These are phyloP conservation scores for Scaptomyza flava DNA, from an alignment of 2,888 invertebrate genomes.

Conservation along the genomic window DNA sequence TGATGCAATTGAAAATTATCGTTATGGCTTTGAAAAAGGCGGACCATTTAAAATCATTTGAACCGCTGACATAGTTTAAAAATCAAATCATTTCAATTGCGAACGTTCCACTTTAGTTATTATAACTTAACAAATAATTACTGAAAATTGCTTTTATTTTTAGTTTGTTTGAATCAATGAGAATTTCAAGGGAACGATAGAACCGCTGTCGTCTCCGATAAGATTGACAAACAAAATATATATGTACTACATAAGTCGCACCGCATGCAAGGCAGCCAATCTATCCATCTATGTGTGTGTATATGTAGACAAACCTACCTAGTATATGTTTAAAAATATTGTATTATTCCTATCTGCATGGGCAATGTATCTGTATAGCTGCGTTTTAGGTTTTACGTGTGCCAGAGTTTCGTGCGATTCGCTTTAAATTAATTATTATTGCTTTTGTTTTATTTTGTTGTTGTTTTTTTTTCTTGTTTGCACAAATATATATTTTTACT, in stretches of 20 bases:
- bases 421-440: constrained; percentile 51
- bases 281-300: constrained; percentile 20
- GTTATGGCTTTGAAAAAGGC: constrained; percentile 1
- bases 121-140: constrained; percentile 41
- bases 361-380: constrained; percentile 54
- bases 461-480: constrained; percentile 27
- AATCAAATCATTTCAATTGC: constrained; percentile 16
- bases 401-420: constrained; percentile 53
- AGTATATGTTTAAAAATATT: constrained; percentile 14
- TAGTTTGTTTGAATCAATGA: constrained; percentile 57
- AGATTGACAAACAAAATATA: constrained; percentile 67
- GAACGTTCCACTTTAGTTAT: constrained; percentile 43
- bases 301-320: constrained; percentile 8
- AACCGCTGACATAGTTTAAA: constrained; percentile 5
- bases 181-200: constrained; percentile 71
- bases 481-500: constrained; percentile 40
- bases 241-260: constrained; percentile 32
- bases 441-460: constrained; percentile 18
- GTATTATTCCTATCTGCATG: constrained; percentile 49
- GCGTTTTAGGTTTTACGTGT: constrained; percentile 54
- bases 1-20: constrained; percentile 8
- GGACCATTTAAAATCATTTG: constrained; percentile 13
- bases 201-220: constrained; percentile 59
- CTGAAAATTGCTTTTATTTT: constrained; percentile 49
- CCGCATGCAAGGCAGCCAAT: constrained; percentile 45